Evolutionary conservation across 2,113 vertebrate genomes (phyloP).

Genomic region (Perccottus glenii): DNA sequence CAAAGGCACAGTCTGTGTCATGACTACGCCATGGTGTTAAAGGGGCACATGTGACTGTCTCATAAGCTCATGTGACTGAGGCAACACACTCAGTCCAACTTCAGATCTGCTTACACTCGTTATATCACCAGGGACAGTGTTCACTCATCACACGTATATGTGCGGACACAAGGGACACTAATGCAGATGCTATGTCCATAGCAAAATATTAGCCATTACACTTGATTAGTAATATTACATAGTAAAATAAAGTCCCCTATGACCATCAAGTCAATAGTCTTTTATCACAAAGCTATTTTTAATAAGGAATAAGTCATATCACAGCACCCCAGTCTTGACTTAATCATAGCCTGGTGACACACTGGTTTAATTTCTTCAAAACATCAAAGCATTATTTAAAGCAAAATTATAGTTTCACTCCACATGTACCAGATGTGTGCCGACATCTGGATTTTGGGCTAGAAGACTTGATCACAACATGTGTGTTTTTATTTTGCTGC

Average conservation of each 20-base stretch:
- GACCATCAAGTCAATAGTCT: too few species aligned
- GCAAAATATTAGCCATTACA: too few species aligned
- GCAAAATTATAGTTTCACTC: conserved; percentile 1
- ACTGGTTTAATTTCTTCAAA: conserved; percentile 2
- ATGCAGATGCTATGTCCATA: neutral
- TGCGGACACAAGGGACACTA: neutral
- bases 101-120: neutral
- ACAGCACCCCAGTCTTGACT: neutral
- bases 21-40: conserved; percentile 20
- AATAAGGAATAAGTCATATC: conserved; percentile 2
- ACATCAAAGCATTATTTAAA: conserved; percentile 19
- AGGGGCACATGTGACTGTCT: neutral
- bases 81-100: conserved; percentile 8
- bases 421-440: conserved; percentile 8
- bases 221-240: too few species aligned
- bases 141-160: neutral
- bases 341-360: neutral
- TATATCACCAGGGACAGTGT: conserved; percentile 17
- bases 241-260: too few species aligned
- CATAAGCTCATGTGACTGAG: conserved; percentile 12
- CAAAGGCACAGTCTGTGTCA: neutral
- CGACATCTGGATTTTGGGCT: conserved; percentile 15
- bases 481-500: neutral
- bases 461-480: neutral
- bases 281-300: neutral